Evolutionary conservation across 2,888 invertebrate genomes (phyloP).

Genomic region (Leptogaster cylindrica): DNA sequence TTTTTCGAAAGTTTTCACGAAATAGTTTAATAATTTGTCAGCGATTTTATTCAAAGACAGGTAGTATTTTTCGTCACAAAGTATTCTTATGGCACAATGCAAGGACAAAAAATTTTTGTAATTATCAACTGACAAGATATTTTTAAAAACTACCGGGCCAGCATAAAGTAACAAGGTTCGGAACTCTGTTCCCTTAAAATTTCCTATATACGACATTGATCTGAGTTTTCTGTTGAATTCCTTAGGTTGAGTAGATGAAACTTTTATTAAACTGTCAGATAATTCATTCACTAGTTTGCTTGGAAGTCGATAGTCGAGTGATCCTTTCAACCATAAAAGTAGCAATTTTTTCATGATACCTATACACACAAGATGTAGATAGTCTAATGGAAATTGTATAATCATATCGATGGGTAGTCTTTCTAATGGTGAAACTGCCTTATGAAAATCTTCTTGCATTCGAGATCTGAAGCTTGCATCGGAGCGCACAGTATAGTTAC

Average conservation of each 20-base stretch:
- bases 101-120: conserved; percentile 49
- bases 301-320: background rate
- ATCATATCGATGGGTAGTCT: conserved; percentile 47
- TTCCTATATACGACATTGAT: conserved; percentile 46
- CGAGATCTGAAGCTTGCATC: conserved; percentile 38
- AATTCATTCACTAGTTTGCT: conserved; percentile 1
- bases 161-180: conserved; percentile 47
- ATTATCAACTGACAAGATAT: conserved; percentile 41
- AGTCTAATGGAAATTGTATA: conserved; percentile 36
- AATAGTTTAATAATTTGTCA: conserved; percentile 46
- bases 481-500: conserved; percentile 9
- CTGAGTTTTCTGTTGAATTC: conserved; percentile 50
- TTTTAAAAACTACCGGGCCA: conserved; percentile 49
- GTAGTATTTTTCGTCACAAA: conserved; percentile 47
- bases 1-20: conserved; percentile 45
- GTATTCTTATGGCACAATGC: conserved; percentile 48
- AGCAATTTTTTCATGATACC: conserved; percentile 48
- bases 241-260: conserved; percentile 33
- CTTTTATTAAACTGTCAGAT: conserved; percentile 17
- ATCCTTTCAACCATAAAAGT: conserved; percentile 27
- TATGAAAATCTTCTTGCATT: conserved; percentile 47
- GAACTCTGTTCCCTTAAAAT: conserved; percentile 48
- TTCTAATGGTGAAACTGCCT: conserved; percentile 44
- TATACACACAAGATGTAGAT: conserved; percentile 46
- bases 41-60: conserved; percentile 44